A percentile compares a stretch with the other conserved stretches of the same genome.
These are phyloP conservation scores for Abscondita cerata DNA, from an alignment of 2,888 invertebrate species.

Conservation along the genomic window DNA sequence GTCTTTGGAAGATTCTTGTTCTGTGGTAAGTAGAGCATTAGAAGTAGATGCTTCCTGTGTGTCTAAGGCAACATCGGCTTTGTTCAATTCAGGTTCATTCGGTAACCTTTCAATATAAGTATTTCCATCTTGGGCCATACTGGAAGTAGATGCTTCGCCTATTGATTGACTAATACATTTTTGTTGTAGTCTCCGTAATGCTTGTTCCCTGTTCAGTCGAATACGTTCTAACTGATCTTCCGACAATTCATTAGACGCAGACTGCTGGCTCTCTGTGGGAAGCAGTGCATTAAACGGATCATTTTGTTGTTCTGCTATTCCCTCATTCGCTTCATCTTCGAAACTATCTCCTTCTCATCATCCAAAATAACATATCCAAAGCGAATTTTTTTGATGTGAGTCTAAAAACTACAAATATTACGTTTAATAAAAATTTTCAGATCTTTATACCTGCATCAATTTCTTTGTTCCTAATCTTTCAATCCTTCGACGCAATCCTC, in stretches of 20 bases:
- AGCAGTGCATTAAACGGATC: conserved; percentile 63
- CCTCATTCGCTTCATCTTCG: neutral
- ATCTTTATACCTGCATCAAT: conserved; percentile 75
- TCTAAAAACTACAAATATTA: no score
- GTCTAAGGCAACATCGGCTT: neutral
- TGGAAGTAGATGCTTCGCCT: no score
- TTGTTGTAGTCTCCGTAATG: conserved; percentile 53
- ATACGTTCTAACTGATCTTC: conserved; percentile 75
- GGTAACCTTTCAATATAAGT: no score
- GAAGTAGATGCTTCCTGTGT: no score
- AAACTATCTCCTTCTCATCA: no score
- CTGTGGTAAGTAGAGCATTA: no score
- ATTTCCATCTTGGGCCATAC: no score
- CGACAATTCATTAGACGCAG: conserved; percentile 60
- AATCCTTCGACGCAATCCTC: conserved; percentile 80
- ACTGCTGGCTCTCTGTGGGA: neutral
- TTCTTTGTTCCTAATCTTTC: conserved; percentile 86
- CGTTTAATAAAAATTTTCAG: no score
- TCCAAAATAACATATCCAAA: conserved; percentile 63
- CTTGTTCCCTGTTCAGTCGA: conserved; percentile 59
- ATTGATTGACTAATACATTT: no score
- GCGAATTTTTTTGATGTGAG: conserved; percentile 71
- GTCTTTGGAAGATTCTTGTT: no score
- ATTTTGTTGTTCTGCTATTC: conserved; percentile 59
- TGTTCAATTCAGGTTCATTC: neutral